Percentiles rank a stretch among this genome's conserved stretches.
Conservation (phyloP, 1,140 invertebrate genomes). For the Theocolax elegans region DNA sequence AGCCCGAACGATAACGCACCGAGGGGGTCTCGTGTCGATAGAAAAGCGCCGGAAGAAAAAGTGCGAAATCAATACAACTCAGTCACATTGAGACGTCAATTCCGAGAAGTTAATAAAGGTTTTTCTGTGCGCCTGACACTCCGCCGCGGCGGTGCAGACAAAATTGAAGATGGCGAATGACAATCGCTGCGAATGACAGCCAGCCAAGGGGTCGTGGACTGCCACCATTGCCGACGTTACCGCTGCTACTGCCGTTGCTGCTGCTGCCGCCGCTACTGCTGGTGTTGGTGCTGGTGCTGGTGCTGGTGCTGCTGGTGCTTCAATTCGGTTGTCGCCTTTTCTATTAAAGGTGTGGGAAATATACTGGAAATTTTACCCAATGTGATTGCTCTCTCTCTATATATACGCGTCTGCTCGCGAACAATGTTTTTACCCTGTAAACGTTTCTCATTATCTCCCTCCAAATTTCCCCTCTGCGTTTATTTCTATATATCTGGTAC, state of each 20-base stretch:
- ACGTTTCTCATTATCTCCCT: conserved; percentile 15
- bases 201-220: conserved; percentile 9
- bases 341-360: conserved; percentile 29
- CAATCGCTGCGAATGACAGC: conserved; percentile 48
- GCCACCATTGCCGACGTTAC: not conserved
- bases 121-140: conserved; percentile 40
- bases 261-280: too few relatives aligned
- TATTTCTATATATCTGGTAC: too few relatives aligned
- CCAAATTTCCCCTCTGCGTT: too few relatives aligned
- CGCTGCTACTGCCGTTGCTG: too few relatives aligned
- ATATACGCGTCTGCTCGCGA: conserved; percentile 3
- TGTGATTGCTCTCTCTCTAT: not conserved
- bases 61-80: conserved; percentile 38
- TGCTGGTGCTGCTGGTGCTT: conserved; percentile 4
- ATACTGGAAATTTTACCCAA: conserved; percentile 25
- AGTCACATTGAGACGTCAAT: conserved; percentile 36
- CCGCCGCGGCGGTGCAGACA: conserved; percentile 15
- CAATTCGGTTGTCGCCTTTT: conserved; percentile 34
- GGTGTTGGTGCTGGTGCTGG: too few relatives aligned
- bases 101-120: conserved; percentile 42
- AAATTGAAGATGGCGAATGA: conserved; percentile 49
- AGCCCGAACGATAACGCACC: too few relatives aligned
- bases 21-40: too few relatives aligned
- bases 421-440: conserved; percentile 1
- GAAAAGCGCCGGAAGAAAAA: too few relatives aligned